Evolutionary conservation across 2,888 invertebrate genomes (phyloP), one percentile per base, ranked within the genome.

Genomic region (Tetramorium bicarinatum): DNA sequence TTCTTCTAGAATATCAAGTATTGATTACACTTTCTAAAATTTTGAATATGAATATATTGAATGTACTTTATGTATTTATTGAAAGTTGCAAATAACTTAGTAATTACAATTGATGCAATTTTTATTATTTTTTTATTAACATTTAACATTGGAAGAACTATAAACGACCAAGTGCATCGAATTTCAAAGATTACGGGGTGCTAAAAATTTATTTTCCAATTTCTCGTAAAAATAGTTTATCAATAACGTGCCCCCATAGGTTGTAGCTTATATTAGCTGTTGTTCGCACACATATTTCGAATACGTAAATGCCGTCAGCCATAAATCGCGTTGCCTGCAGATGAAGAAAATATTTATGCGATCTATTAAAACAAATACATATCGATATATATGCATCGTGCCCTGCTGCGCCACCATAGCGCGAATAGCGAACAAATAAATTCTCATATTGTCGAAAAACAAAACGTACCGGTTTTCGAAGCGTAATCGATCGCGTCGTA

Each of bases 321-420:
- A 80, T 71, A 80, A 80, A 80, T 71, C 59, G 59, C 18, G 59
- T 71, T 47, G 59, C 47, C 21, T 47, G 59, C 47, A 59, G 38
- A 71, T 80, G 72, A 59, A 71, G 62, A 80, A 80, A 71, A 80
- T 80, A 71, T 80, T 80, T 80, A 71, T 80, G 71, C 56, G 44
- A 59, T 47, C 79, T 71, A 80, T 80, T 80, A 59, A 80, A 80
- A 80, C 47, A 80, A 76, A 76, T 59, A 71, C 38, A 47, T 47
- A 71, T 59, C 47, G 18, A 66, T 66, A 71, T 47, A 66, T 66
- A 71, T 47, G 67, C 71, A 44, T 69, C 47, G 21, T 47, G 21
- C 25, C 21, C 8, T 79, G 44, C 7, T 44, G 49, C 13, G n/a
- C 9, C 25, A 47, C n/a, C 18, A 44, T 44, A 21, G 71, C 21